A percentile compares a stretch with the other conserved stretches of the same genome.
Evolutionary conservation across 1,140 invertebrate species (phyloP).

Genomic region (Ostrea edulis): DNA sequence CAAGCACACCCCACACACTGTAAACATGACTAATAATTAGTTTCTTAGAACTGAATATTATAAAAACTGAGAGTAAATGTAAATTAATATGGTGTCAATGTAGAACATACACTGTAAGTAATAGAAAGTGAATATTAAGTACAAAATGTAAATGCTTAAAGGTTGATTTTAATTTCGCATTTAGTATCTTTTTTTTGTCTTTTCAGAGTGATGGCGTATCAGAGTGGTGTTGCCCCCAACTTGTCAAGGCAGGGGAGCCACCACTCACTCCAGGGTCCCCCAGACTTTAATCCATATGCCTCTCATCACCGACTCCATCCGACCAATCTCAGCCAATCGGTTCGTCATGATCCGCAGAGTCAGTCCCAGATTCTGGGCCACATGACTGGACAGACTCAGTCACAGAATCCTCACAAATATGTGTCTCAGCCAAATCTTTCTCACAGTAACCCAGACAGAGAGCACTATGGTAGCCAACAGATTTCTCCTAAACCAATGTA

Average conservation of each 20-base stretch:
- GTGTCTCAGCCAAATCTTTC: slow-evolving; percentile 24
- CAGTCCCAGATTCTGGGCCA: slow-evolving; percentile 10
- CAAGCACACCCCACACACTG: neutral
- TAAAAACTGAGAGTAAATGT: neutral
- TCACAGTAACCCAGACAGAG: neutral
- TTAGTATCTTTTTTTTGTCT: neutral
- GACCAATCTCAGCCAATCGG: neutral
- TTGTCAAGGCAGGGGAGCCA: slow-evolving; percentile 41
- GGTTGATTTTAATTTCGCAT: neutral
- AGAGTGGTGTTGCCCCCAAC: slow-evolving; percentile 49
- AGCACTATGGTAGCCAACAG: slow-evolving; percentile 22
- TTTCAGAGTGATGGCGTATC: slow-evolving; percentile 41
- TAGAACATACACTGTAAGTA: neutral
- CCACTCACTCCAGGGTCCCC: slow-evolving; percentile 42
- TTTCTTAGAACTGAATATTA: neutral
- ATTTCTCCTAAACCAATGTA: slow-evolving; percentile 8
- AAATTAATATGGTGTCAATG: neutral
- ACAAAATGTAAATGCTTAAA: neutral
- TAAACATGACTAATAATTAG: neutral
- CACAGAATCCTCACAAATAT: neutral
- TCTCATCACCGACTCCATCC: slow-evolving; percentile 4
- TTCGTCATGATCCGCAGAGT: neutral
- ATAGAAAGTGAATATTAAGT: neutral
- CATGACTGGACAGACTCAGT: neutral
- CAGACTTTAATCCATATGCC: neutral